Evolutionary conservation across 1,140 invertebrate genomes (phyloP).

Genomic region (Apocrypta bakeri): DNA sequence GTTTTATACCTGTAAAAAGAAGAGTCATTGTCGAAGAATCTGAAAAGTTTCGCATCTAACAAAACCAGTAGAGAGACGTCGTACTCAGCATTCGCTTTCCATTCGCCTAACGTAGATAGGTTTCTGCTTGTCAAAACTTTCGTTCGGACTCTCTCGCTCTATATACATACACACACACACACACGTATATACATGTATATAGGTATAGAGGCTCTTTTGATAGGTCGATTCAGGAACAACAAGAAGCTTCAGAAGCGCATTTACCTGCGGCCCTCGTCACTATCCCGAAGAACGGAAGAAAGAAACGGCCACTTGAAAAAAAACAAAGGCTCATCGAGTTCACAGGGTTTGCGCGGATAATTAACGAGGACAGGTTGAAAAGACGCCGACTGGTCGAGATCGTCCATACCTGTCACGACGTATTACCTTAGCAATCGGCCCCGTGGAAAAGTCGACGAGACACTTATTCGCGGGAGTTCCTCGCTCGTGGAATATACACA

Average conservation of each 20-base stretch:
- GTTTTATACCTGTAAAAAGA: no score
- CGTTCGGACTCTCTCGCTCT: slow-evolving; percentile 51
- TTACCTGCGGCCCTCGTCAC: no score
- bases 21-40: slow-evolving; percentile 11
- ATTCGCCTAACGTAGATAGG: neutral
- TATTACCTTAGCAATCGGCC: slow-evolving; percentile 66
- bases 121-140: slow-evolving; percentile 63
- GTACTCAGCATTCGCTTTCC: neutral
- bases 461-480: slow-evolving; percentile 60
- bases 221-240: slow-evolving; percentile 52
- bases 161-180: no score
- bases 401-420: slow-evolving; percentile 64
- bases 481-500: no score
- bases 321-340: slow-evolving; percentile 50
- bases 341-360: slow-evolving; percentile 66
- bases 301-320: slow-evolving; percentile 30
- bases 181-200: no score
- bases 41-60: slow-evolving; percentile 20
- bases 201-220: no score
- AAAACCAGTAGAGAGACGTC: slow-evolving; percentile 4
- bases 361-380: slow-evolving; percentile 67
- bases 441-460: slow-evolving; percentile 56
- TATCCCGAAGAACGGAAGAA: slow-evolving; percentile 22
- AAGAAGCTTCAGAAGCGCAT: slow-evolving; percentile 48
- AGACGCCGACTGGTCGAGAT: slow-evolving; percentile 63